A percentile compares a stretch with the other conserved stretches of the same genome.
phyloP scores from a whole-genome alignment of 2,113 vertebrate genomes.

The Ictidomys tridecemlineatus region DNA sequence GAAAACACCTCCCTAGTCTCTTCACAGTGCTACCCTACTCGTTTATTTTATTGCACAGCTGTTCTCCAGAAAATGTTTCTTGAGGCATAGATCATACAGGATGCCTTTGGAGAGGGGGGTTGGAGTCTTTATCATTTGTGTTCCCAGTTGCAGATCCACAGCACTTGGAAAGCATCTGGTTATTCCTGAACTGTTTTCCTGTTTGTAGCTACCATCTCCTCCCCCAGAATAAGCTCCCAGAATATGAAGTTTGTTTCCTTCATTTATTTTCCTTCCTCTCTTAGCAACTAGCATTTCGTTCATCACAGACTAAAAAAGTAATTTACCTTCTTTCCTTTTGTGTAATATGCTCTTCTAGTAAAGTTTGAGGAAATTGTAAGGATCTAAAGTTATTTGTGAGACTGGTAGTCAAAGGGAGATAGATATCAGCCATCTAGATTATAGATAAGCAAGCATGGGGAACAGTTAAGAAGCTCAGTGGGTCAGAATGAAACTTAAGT shows the following conservation, averaged over 20 bases:
- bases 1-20: conserved; percentile 29
- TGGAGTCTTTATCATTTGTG: background rate
- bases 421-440: background rate
- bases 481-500: conserved; percentile 54
- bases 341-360: conserved; percentile 47
- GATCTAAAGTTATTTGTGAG: conserved; percentile 53
- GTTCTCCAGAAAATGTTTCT: conserved; percentile 41
- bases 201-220: background rate
- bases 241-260: conserved; percentile 34
- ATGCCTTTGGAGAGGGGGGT: conserved; percentile 15
- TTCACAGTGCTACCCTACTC: background rate
- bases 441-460: conserved; percentile 29
- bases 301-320: conserved; percentile 43
- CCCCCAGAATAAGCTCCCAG: conserved; percentile 14
- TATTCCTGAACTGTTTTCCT: conserved; percentile 50
- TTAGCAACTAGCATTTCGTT: conserved; percentile 50
- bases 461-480: conserved; percentile 12
- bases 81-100: background rate
- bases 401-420: background rate
- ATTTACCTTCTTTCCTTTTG: conserved; percentile 40
- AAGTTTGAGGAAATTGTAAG: conserved; percentile 61
- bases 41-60: conserved; percentile 57
- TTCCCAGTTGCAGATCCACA: conserved; percentile 43
- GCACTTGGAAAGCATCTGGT: conserved; percentile 16
- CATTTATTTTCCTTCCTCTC: conserved; percentile 32